A percentile compares a stretch with the other conserved stretches of the same genome.
Evolutionary conservation across 2,888 invertebrate genomes (phyloP).

Genomic region (Latrodectus elegans): DNA sequence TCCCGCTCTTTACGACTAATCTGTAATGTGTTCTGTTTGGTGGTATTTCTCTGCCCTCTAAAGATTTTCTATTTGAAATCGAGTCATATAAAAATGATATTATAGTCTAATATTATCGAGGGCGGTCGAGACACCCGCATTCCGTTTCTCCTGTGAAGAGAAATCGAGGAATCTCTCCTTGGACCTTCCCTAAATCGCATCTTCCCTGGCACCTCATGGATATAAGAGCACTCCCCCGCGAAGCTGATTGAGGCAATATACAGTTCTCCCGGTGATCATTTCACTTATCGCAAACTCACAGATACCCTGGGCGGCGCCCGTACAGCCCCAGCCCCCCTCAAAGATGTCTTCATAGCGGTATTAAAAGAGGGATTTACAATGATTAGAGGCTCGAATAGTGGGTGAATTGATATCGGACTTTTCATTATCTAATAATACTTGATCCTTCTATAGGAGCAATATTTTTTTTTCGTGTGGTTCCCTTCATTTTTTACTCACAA

Average conservation of each 20-base stretch:
- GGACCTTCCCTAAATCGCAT: conserved; percentile 1
- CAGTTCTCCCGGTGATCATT: conserved; percentile 41
- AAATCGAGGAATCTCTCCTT: conserved; percentile 23
- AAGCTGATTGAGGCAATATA: conserved; percentile 28
- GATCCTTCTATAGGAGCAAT: too few relatives aligned
- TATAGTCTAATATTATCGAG: not conserved
- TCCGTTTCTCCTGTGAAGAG: not conserved
- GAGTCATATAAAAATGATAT: not conserved
- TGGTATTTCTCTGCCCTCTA: not conserved
- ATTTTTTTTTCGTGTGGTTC: too few relatives aligned
- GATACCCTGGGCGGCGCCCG: conserved; percentile 16
- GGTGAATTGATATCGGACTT: conserved; percentile 4
- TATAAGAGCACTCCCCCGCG: conserved; percentile 17
- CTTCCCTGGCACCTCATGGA: conserved; percentile 16
- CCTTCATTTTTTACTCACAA: too few relatives aligned
- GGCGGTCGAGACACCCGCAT: not conserved
- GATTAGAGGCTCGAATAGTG: conserved; percentile 19
- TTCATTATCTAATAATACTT: not conserved
- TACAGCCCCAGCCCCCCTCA: conserved; percentile 12
- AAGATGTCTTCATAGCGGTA: conserved; percentile 54
- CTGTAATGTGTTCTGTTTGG: not conserved
- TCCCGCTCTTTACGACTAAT: not conserved
- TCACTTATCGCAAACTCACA: conserved; percentile 48
- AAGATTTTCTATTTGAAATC: not conserved
- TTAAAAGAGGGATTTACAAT: conserved; percentile 40